Base-by-base conservation (phyloP, 1,140 invertebrate species). In the Anagrus nilaparvatae region DNA sequence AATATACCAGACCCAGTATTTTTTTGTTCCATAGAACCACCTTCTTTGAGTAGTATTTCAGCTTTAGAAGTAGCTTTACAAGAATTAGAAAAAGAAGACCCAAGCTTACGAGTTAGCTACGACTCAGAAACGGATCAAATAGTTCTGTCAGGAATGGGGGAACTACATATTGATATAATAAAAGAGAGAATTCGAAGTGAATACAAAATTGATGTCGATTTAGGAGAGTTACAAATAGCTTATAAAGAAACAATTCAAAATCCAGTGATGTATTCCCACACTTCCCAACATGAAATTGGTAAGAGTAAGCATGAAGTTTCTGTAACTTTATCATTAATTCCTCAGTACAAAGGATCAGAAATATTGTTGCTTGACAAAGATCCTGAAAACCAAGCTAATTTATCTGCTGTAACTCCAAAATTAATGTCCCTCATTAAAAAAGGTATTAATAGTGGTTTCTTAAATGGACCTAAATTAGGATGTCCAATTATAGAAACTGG, bases 11-110 rank as follows among this genome's bases (percentile, higher is more conserved):
- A 94, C 54, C 92, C 95, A 2, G 95, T 99, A 1, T 98, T 97
- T 65, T 94, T 96, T 57, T 97, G 95, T 63, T 90, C 90, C 1
- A 84, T 99, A 37, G 96, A 99, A 70, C 82, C 94, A 1, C 83
- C 90, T 0, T 91, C 86, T 39, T 56, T 82, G 42, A 72, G 79
- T 1, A 75, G 77, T 28, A 86, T 93, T 63, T 70, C 70, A 33
- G 60, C 78, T 5, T 69, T 99, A 47, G 94, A 98, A 34, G 63
- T 69, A 17, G 94, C 94, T 0, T 71, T 99, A n/a, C 65, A 70
- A 14, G 78, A 90, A 62, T 63, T 99, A 9, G 75, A 84, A 56
- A 72, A 86, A 25, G 96, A 99, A 69, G 96, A 99, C 73, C 93
- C 94, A 1, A 97, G 93, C 59, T 69, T 99, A 10, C 70, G 77